These are phyloP conservation scores for Leptogaster cylindrica DNA, from an alignment of 2,888 invertebrate species.

Conservation along the genomic window DNA sequence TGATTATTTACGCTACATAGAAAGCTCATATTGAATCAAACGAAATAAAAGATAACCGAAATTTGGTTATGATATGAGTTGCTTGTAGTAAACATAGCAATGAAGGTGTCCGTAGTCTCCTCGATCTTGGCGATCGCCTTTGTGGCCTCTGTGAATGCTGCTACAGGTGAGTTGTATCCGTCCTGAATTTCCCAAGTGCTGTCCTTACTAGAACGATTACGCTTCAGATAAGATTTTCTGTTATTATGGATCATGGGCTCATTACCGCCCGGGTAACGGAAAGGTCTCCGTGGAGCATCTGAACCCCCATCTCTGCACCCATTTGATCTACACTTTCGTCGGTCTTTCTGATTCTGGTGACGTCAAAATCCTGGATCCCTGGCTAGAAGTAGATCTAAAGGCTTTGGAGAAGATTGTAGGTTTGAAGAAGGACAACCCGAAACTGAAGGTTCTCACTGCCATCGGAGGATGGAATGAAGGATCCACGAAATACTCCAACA, in stretches of 20 bases:
- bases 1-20: too few species aligned
- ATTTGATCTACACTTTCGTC: conserved; percentile 72
- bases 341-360: conserved; percentile 65
- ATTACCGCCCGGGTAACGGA: conserved; percentile 67
- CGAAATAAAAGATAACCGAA: too few species aligned
- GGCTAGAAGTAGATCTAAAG: conserved; percentile 61
- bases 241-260: conserved; percentile 75
- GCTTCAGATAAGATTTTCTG: conserved; percentile 68
- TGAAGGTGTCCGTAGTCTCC: neutral
- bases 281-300: conserved; percentile 69
- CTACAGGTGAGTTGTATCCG: neutral
- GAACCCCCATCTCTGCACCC: conserved; percentile 70
- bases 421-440: conserved; percentile 60
- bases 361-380: conserved; percentile 64
- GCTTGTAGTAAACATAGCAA: too few species aligned
- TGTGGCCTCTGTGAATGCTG: neutral
- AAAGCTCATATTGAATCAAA: neutral
- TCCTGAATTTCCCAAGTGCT: too few species aligned
- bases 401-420: conserved; percentile 60
- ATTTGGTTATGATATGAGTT: too few species aligned
- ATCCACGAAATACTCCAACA: conserved; percentile 61
- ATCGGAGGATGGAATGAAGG: conserved; percentile 69
- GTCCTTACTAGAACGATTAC: too few species aligned
- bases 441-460: conserved; percentile 63
- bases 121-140: neutral